phyloP scores from a whole-genome alignment of 1,140 invertebrate genomes.

The Asbolus verrucosus region DNA sequence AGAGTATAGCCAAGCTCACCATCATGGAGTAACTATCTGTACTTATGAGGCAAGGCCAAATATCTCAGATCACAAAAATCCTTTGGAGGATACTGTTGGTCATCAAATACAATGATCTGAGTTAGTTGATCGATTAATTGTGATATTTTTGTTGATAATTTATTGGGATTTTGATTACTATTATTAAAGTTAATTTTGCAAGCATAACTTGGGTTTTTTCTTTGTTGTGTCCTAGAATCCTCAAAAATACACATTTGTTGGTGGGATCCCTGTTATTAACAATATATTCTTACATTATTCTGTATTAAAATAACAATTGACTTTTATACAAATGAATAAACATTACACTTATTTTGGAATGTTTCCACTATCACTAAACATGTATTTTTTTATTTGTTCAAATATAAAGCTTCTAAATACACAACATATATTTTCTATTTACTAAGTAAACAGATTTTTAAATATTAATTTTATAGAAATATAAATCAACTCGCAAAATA shows the following conservation, averaged over 20 bases:
- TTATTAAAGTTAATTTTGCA: conserved; percentile 4
- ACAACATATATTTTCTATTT: conserved; percentile 51
- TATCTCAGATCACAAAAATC: conserved; percentile 84
- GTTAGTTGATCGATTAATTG: conserved; percentile 1
- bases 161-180: conserved; percentile 1
- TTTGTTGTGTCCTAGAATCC: background rate
- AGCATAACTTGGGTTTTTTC: background rate
- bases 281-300: conserved; percentile 48
- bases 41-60: conserved; percentile 90
- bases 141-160: conserved; percentile 21
- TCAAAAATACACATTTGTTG: conserved; percentile 6
- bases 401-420: conserved; percentile 49
- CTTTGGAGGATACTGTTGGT: conserved; percentile 72
- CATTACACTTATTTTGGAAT: conserved; percentile 43
- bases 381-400: conserved; percentile 20
- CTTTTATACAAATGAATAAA: conserved; percentile 53
- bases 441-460: conserved; percentile 51
- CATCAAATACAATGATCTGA: conserved; percentile 28
- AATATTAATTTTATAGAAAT: conserved; percentile 52
- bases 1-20: conserved; percentile 86
- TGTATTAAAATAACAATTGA: conserved; percentile 57
- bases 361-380: conserved; percentile 41
- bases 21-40: conserved; percentile 91
- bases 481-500: conserved; percentile 54
- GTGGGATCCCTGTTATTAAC: conserved; percentile 43